Percentiles rank a stretch among this genome's conserved stretches.
Evolutionary conservation across 2,888 invertebrate genomes (phyloP).

Genomic region (Sinohyriopsis cumingii): DNA sequence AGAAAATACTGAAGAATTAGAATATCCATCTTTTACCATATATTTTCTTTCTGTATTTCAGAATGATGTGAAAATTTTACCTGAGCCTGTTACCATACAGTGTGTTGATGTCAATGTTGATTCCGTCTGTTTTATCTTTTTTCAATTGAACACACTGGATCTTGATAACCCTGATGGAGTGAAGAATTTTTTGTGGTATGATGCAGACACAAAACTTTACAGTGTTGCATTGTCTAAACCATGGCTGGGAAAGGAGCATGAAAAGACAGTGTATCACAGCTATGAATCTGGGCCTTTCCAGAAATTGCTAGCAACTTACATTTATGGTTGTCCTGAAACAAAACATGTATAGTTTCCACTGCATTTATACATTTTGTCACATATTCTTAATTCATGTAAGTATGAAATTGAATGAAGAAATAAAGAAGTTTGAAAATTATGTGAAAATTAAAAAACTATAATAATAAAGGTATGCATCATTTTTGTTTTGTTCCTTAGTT

Average conservation of each 20-base stretch:
- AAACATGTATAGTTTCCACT: too few species aligned
- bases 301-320: constrained; percentile 84
- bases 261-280: constrained; percentile 80
- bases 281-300: constrained; percentile 87
- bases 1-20: too few species aligned
- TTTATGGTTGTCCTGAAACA: constrained; percentile 44
- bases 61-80: constrained; percentile 75
- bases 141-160: constrained; percentile 82
- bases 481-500: too few species aligned
- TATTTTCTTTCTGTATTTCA: constrained; percentile 61
- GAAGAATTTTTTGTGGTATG: constrained; percentile 86
- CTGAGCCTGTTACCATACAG: constrained; percentile 85
- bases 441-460: too few species aligned
- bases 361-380: too few species aligned
- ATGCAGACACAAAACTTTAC: constrained; percentile 56
- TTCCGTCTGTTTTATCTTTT: constrained; percentile 85
- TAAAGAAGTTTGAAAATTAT: too few species aligned
- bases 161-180: constrained; percentile 74
- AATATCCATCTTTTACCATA: too few species aligned
- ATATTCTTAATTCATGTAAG: too few species aligned
- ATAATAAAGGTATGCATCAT: too few species aligned
- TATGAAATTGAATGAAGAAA: too few species aligned
- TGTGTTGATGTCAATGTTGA: constrained; percentile 87
- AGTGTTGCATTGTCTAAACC: constrained; percentile 76
- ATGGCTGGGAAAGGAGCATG: constrained; percentile 78